A percentile compares a stretch with the other conserved stretches of the same genome.
Evolutionary conservation across 2,113 vertebrate species (phyloP).

Genomic region (Heptranchias perlo): DNA sequence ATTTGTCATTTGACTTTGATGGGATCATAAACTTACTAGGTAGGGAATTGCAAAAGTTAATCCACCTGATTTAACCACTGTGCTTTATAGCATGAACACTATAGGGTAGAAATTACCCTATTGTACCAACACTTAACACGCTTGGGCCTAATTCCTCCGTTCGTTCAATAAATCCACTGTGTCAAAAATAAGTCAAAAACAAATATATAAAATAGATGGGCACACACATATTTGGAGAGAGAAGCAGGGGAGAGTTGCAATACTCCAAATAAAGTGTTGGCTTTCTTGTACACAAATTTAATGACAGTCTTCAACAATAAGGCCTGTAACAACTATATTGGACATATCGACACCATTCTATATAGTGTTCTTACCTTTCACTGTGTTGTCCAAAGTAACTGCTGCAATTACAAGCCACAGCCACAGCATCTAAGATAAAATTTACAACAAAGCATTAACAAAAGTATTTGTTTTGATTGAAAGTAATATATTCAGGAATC

Average conservation of each 20-base stretch:
- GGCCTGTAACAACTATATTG: background rate
- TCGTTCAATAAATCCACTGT: background rate
- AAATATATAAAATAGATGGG: background rate
- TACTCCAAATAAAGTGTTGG: background rate
- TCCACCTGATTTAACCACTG: background rate
- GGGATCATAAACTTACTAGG: background rate
- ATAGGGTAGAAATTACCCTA: background rate
- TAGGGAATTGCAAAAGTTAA: background rate
- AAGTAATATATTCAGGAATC: background rate
- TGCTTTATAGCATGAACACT: background rate
- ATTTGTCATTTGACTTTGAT: background rate
- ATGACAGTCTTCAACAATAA: background rate
- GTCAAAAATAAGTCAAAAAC: background rate
- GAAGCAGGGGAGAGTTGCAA: background rate
- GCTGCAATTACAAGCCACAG: background rate
- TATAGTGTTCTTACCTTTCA: constrained; percentile 27
- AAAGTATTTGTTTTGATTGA: background rate
- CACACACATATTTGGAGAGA: background rate
- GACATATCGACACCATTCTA: background rate
- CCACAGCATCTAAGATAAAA: constrained; percentile 16
- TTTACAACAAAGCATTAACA: background rate
- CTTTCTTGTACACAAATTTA: background rate
- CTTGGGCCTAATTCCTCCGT: background rate
- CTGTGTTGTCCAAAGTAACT: background rate
- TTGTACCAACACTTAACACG: background rate